Base-by-base conservation (phyloP, 2,888 invertebrate species). In the Aricia artaxerxes region DNA sequence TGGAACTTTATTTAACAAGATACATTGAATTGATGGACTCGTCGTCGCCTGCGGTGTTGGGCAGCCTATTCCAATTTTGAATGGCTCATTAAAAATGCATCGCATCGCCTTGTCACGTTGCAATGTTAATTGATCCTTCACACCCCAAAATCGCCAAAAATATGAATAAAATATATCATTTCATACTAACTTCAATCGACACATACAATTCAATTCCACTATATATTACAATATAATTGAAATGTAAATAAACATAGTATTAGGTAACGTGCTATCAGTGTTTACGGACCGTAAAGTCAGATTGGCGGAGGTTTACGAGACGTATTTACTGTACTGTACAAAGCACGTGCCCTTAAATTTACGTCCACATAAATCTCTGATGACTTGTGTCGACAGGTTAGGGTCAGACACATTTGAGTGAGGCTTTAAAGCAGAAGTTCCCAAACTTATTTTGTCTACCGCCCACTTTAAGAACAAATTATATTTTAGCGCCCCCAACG, bases 251-350 rank as follows among this genome's bases (percentile, higher is more conserved):
- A 85, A 85, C 83, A 85, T 83, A 83, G 80, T 85, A 87, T 90
- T 88, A 89, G 85, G 88, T 92, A 91, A 49, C 49, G 89, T 89
- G 88, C 88, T 90, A 90, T 92, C 89, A 90, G 91, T 87, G 89
- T 89, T 92, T 92, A 93, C 90, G 84, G 88, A 84, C 90, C 82
- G 90, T 94, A 93, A 94, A 93, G 87, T 84, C 87, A 89, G 93
- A 94, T 93, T 93, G 91, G 91, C 91, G 89, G 91, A 90, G 90
- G 90, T 93, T 93, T 93, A 94, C 89, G 93, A 93, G 90, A 89
- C 89, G 91, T 92, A 93, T 94, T 91, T 92, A 85, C 87, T 89
- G 88, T 88, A 89, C 87, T 88, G 79, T 86, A 89, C 87, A 87
- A 83, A 85, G 83, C 88, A 88, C 91, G 91, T 93, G 93, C 92